Conservation (phyloP, 2,797 vertebrate species). For the Poeciliopsis gracilis region DNA sequence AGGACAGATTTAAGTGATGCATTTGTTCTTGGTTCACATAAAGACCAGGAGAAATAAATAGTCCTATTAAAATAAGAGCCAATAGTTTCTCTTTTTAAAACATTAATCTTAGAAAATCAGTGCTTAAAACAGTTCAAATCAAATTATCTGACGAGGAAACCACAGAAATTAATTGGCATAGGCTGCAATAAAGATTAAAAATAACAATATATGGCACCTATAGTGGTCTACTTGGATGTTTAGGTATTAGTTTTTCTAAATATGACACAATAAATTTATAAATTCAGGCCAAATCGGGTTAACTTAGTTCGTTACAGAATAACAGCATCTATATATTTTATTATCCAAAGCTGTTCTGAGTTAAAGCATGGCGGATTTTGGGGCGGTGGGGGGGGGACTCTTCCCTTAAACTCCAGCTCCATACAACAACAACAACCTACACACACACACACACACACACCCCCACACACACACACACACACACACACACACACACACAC, state of each 20-base stretch:
- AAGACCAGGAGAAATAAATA: conserved; percentile 29
- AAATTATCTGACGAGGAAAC: conserved; percentile 50
- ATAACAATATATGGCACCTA: conserved; percentile 20
- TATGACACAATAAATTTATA: conserved; percentile 51
- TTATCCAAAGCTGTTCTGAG: conserved; percentile 50
- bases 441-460: conserved; percentile 1
- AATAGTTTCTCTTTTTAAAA: conserved; percentile 34
- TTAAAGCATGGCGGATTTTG: conserved; percentile 37
- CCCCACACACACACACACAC: no score
- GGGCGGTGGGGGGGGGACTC: conserved; percentile 4
- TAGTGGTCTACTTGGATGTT: neutral
- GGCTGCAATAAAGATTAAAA: conserved; percentile 64
- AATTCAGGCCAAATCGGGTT: conserved; percentile 50
- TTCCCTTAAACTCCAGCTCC: conserved; percentile 54
- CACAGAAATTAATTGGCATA: conserved; percentile 66
- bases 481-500: conserved; percentile 4
- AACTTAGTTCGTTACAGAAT: conserved; percentile 36
- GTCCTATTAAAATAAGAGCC: conserved; percentile 28
- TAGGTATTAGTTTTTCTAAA: conserved; percentile 25
- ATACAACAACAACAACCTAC: conserved; percentile 41
- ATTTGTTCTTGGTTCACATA: conserved; percentile 75
- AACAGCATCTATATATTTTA: conserved; percentile 52
- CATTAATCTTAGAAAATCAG: conserved; percentile 44
- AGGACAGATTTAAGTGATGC: conserved; percentile 34
- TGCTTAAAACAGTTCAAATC: conserved; percentile 58